Evolutionary conservation across 2,797 vertebrate species (phyloP), one percentile per base, ranked within the genome.

Genomic region (Sebastes jordani): DNA sequence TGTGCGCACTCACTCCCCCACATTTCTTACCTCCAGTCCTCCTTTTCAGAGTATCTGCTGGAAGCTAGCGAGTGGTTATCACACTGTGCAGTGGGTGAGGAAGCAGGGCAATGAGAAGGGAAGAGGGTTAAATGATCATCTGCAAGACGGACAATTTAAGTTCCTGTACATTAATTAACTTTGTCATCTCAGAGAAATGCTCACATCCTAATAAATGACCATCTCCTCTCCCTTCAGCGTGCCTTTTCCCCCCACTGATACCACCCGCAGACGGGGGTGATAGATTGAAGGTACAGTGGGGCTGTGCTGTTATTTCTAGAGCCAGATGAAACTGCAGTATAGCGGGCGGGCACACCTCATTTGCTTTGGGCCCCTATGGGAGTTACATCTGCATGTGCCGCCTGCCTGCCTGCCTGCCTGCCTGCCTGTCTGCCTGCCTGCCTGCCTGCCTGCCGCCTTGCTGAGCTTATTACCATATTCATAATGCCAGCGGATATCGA

Each of bases 381-480:
- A 93, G 84, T 81, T 87, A 73, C 91, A 93, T 93, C 92, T 92
- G 91, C 92, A 91, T 91, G 92, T 88, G 85, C 81, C 61, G 86
- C 88, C 82, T 75, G 86, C 85, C 49, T 72, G 82, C 86, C 91
- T 86, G 85, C 86, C 80, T 75, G 86, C 83, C 49, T 71, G 82
- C 85, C 91, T 86, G 90, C 88, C 42, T 27, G 27, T 4, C 27
- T 27, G 27, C 27, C 89, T 34, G 71, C 84, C 89, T 80, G 25
- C 25, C 25, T 27, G 25, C 25, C 25, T 27, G 25, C 25, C 25
- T 27, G 25, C 27, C 25, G 25, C 25, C 25, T 80, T 80, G 83
- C 92, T 86, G 87, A 81, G 88, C 90, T 81, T 14, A 94, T 94
- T 94, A 92, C 88, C 93, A 93, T 95, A 94, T 94, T 94, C 90